These are phyloP conservation scores for Hydractinia echinata DNA, from an alignment of 30 jellyfish, hydroid and myxozoan genomes.

Conservation along the genomic window DNA sequence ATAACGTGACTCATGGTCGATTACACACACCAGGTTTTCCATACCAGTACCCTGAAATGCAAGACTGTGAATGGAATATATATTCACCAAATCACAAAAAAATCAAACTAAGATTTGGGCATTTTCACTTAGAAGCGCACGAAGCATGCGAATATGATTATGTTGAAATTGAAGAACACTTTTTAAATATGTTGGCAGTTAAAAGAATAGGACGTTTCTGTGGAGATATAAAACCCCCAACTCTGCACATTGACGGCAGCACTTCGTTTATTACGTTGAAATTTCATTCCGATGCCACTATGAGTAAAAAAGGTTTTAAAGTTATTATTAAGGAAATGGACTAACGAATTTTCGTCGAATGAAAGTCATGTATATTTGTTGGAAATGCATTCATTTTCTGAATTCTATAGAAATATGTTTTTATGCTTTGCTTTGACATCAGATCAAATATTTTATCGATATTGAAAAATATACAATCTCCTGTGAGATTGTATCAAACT, in stretches of 20 bases:
- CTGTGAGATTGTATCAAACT: too few relatives aligned
- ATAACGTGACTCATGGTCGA: slow-evolving; percentile 34
- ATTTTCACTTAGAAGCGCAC: slow-evolving; percentile 56
- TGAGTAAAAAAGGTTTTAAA: slow-evolving; percentile 56
- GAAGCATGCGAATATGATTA: slow-evolving; percentile 62
- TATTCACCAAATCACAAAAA: slow-evolving; percentile 28
- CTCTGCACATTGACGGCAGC: slow-evolving; percentile 34
- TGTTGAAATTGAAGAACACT: slow-evolving; percentile 59
- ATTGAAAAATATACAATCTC: too few relatives aligned
- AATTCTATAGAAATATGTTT: too few relatives aligned
- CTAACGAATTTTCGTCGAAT: not conserved
- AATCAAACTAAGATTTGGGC: slow-evolving; percentile 41
- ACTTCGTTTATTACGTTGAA: slow-evolving; percentile 34
- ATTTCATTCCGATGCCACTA: slow-evolving; percentile 80
- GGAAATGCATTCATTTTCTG: too few relatives aligned
- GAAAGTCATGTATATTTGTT: too few relatives aligned
- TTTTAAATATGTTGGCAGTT: slow-evolving; percentile 26
- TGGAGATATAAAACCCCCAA: slow-evolving; percentile 60
- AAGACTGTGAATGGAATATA: slow-evolving; percentile 68
- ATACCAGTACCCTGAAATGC: slow-evolving; percentile 57
- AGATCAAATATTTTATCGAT: too few relatives aligned
- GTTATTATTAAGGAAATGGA: slow-evolving; percentile 15
- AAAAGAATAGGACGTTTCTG: slow-evolving; percentile 77
- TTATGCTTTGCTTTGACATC: too few relatives aligned
- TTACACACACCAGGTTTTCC: slow-evolving; percentile 84